These are phyloP conservation scores for Bombus terrestris DNA, from an alignment of 1,140 invertebrate genomes.

Conservation along the genomic window DNA sequence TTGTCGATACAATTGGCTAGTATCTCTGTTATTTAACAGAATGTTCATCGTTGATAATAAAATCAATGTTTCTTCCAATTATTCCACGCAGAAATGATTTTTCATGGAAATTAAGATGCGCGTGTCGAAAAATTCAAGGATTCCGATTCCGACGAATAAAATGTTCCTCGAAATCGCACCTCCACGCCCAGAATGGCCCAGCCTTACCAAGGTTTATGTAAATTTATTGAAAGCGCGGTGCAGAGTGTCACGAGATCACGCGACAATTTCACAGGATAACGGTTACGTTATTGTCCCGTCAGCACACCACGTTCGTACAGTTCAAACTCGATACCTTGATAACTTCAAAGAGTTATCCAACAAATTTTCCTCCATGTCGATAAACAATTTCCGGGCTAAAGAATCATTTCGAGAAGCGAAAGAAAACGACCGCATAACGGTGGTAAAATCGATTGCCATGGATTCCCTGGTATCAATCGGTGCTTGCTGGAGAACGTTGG, in stretches of 20 bases:
- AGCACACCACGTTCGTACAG: background rate
- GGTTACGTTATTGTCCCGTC: conserved; percentile 14
- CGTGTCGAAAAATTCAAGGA: background rate
- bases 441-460: background rate
- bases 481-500: background rate
- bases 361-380: background rate
- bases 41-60: too few species aligned
- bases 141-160: too few species aligned
- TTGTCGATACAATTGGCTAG: background rate
- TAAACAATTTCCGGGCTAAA: background rate
- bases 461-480: background rate
- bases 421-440: background rate
- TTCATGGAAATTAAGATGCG: background rate
- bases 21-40: too few species aligned
- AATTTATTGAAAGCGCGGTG: conserved; percentile 15
- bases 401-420: background rate
- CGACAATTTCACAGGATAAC: conserved; percentile 1
- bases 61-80: background rate
- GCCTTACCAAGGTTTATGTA: background rate
- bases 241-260: background rate
- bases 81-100: background rate
- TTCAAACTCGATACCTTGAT: background rate
- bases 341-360: too few species aligned
- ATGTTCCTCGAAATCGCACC: background rate
- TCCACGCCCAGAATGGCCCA: background rate